Base-by-base conservation (phyloP, 2,113 vertebrate genomes). In the Tupaia tana region DNA sequence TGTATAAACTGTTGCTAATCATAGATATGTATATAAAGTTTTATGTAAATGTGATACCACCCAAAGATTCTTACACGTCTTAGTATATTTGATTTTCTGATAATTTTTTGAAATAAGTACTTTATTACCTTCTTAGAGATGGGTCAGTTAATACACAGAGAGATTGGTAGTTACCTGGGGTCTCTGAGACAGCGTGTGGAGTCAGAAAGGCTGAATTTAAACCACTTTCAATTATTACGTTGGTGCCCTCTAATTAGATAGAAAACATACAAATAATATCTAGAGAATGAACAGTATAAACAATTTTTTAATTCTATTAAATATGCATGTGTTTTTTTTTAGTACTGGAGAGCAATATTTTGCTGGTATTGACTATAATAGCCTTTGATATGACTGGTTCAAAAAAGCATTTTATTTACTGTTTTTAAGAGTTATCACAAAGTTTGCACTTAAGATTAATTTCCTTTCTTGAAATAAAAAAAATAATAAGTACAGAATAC, bases 161-260 rank as follows among this genome's bases (percentile, higher is more conserved):
- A 20, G 16, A 15, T 63, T 14, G 6, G 19, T 20, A 54, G 6
- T 22, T 89, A 13, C 7, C 7, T 13, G 83, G 7, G 24, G 3
- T 61, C 43, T 11, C 3, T 29, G 12, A n/a, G 10, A 25, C 73
- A 11, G 0, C 13, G 6, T 18, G 5, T 31, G 18, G 31, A 80
- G 0, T 3, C 22, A 43, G 19, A n/a, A 1, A 14, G 5, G 61
- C 12, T 71, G 34, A 61, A 12, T 70, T 0, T 20, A 43, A 43
- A 43, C 43, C 43, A 79, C 20, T 83, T 90, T 78, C 27, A 67
- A 43, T 7, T 56, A 25, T 27, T 27, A 3, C 34, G n/a, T 67
- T 29, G 15, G 19, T 14, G 43, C 43, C 7, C 56, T 82, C 24
- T 61, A 63, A 22, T 27, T 63, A 75, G 71, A 61, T 15, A 88